Evolutionary conservation across 2,113 vertebrate genomes (phyloP), one percentile per base, ranked within the genome.

Genomic region (Orcinus orca): DNA sequence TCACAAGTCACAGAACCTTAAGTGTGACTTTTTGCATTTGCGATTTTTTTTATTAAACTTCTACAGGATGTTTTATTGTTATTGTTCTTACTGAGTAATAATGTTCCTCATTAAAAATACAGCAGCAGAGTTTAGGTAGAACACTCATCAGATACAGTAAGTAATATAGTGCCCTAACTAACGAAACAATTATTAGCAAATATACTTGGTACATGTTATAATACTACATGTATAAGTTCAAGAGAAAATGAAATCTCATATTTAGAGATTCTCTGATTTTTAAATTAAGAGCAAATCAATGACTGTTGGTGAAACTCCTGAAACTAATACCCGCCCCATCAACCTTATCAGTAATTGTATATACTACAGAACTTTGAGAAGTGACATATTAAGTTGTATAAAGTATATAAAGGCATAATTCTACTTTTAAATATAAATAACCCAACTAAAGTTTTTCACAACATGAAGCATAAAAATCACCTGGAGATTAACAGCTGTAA

Each of bases 401-500:
- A 73, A 47, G 29, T 71, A 73, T 21, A 31, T 76, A 93, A 90
- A 41, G 12, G 58, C n/a, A 71, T 33, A 63, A 63, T 58, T 67
- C 55, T 73, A 58, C 76, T 50, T 79, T 90, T 47, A 55, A 77
- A 81, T 50, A 33, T 15, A 90, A 29, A 82, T 50, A 55, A 44
- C 5, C 38, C 38, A 92, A 74, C 47, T 74, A 88, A 79, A 80
- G 85, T 77, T 95, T 47, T 90, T 73, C 29, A 67, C 38, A 91
- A 71, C 44, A 58, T 29, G 13, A 87, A 41, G 12, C 18, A 84
- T 60, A 68, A 60, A 55, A 86, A 80, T 93, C 23, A 95, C 33
- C 10, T 96, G n/a, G 41, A 71, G 29, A 77, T 82, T 86, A 96
- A 70, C 53, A 94, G 26, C 81, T 95, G 36, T 79, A 94, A 91